Percentiles rank a stretch among this genome's conserved stretches.
phyloP scores from a whole-genome alignment of 2,888 invertebrate species.

The Mythimna ferrago region DNA sequence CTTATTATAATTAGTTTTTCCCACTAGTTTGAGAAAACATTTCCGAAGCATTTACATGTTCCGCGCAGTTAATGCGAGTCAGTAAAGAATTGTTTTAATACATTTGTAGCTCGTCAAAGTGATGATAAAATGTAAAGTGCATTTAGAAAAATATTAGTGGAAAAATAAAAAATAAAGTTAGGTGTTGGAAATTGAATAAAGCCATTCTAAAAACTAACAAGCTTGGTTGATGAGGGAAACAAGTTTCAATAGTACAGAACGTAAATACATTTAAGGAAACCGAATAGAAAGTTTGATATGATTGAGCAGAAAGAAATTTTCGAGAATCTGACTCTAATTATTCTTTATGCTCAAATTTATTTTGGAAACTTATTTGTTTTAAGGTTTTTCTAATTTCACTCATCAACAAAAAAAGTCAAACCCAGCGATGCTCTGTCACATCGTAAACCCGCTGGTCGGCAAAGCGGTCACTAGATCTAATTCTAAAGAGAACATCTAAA shows the following conservation, averaged over 20 bases:
- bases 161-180: slow-evolving; percentile 74
- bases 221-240: slow-evolving; percentile 72
- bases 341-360: background rate
- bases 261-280: background rate
- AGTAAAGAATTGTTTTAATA: slow-evolving; percentile 51
- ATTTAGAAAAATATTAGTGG: slow-evolving; percentile 71
- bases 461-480: slow-evolving; percentile 81
- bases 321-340: background rate
- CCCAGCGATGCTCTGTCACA: slow-evolving; percentile 77
- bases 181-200: slow-evolving; percentile 70
- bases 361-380: background rate
- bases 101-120: slow-evolving; percentile 50
- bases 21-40: slow-evolving; percentile 51
- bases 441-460: slow-evolving; percentile 82
- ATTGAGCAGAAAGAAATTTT: background rate
- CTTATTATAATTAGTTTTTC: slow-evolving; percentile 63
- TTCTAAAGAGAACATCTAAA: slow-evolving; percentile 73
- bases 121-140: slow-evolving; percentile 56
- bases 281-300: background rate
- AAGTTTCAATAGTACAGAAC: slow-evolving; percentile 3
- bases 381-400: slow-evolving; percentile 44
- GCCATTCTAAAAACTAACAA: slow-evolving; percentile 82
- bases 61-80: slow-evolving; percentile 50
- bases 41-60: slow-evolving; percentile 51
- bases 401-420: slow-evolving; percentile 72